A percentile compares a stretch with the other conserved stretches of the same genome.
Conservation (phyloP, 64 coral and sea anemone species). For the Porites lutea region DNA sequence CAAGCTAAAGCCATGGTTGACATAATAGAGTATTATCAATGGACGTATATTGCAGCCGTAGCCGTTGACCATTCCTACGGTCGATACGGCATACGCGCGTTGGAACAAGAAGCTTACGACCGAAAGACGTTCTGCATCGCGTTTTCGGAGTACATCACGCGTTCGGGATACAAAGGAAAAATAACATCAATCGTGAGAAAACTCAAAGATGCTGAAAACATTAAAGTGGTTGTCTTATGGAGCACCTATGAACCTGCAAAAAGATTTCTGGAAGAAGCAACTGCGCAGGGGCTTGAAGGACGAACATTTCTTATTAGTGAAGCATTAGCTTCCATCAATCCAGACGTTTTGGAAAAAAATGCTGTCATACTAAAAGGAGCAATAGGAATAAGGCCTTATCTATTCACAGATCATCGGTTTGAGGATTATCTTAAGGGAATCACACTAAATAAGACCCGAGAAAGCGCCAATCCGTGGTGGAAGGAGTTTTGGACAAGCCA, state of each 20-base stretch:
- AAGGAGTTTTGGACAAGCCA: constrained; percentile 39
- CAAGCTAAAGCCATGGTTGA: constrained; percentile 68
- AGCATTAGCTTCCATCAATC: neutral
- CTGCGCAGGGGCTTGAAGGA: constrained; percentile 7
- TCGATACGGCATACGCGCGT: constrained; percentile 39
- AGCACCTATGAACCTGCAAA: constrained; percentile 43
- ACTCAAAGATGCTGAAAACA: constrained; percentile 49
- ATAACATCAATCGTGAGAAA: constrained; percentile 66
- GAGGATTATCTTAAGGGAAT: constrained; percentile 19
- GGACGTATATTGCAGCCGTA: constrained; percentile 59
- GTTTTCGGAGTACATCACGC: constrained; percentile 51
- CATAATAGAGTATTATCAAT: constrained; percentile 66
- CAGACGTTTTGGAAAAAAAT: constrained; percentile 32
- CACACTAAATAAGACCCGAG: neutral
- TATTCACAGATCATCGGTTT: constrained; percentile 8
- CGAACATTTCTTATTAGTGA: constrained; percentile 80
- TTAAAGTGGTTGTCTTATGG: constrained; percentile 81
- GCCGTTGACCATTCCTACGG: constrained; percentile 68
- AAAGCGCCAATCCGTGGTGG: constrained; percentile 59
- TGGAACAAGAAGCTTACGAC: constrained; percentile 44
- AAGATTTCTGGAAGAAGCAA: constrained; percentile 59
- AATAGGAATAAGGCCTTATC: constrained; percentile 46
- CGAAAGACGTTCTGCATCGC: constrained; percentile 67
- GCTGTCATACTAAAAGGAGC: constrained; percentile 69
- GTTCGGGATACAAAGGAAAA: constrained; percentile 69